Conservation (phyloP, 2,888 invertebrate genomes). For the Caenorhabditis afra region DNA sequence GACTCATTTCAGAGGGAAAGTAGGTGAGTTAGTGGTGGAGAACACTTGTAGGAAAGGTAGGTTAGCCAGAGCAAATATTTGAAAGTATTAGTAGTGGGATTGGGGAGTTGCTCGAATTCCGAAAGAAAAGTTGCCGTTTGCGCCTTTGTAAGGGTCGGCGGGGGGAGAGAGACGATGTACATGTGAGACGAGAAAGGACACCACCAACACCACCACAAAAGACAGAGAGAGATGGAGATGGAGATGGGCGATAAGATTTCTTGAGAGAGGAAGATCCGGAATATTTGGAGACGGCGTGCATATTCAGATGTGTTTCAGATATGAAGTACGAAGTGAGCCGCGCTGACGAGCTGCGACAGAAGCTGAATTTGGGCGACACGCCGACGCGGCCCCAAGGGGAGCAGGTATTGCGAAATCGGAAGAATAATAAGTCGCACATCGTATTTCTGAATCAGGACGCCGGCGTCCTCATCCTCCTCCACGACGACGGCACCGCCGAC, state of each 20-base stretch:
- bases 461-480: conserved; percentile 62
- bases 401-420: conserved; percentile 31
- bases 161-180: too few relatives aligned
- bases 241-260: conserved; percentile 39
- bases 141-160: too few relatives aligned
- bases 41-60: conserved; percentile 38
- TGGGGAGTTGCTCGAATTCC: conserved; percentile 1
- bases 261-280: not conserved
- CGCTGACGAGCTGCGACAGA: conserved; percentile 17
- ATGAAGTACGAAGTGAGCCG: conserved; percentile 11
- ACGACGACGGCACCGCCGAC: conserved; percentile 34
- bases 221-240: too few relatives aligned
- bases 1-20: conserved; percentile 18
- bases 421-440: too few relatives aligned
- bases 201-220: too few relatives aligned
- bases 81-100: conserved; percentile 4
- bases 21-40: not conserved
- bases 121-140: conserved; percentile 8
- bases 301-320: not conserved
- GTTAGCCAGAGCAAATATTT: conserved; percentile 26
- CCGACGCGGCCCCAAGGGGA: conserved; percentile 26
- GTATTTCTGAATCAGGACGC: too few relatives aligned
- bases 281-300: not conserved
- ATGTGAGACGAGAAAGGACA: conserved; percentile 22
- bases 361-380: conserved; percentile 27